Base-by-base conservation (phyloP, 2,113 vertebrate genomes). In the Hassar affinis region DNA sequence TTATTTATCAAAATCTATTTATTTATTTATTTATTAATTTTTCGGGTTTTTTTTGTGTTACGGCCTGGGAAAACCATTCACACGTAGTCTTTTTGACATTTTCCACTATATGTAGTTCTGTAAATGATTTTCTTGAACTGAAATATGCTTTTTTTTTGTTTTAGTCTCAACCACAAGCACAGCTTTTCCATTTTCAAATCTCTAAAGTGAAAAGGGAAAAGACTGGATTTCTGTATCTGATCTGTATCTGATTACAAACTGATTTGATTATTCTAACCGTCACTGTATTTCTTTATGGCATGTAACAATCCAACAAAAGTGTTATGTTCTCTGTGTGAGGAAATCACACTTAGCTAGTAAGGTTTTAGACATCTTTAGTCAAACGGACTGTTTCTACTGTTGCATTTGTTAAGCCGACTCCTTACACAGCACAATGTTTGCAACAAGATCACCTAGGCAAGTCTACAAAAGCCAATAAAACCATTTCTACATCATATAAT, bases 1-100 rank as follows among this genome's bases (percentile, higher is more conserved):
- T 91, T 93, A 90, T 93, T 91, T 91, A 91, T 91, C 90, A 82
- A 88, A 90, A 91, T 91, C 91, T 91, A 12, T 59, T 64, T 56
- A 49, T 90, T 89, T 89, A 52, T 80, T 86, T 86, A 15, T 85
- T 83, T 80, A 87, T n/a, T n/a, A n/a, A n/a, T n/a, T n/a, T n/a
- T n/a, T n/a, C n/a, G n/a, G n/a, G 85, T 69, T 89, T 91, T 77
- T 25, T 56, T 56, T 56, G 51, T 77, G 74, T 77, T 14, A 18
- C 1, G 6, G 49, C 18, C 51, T 54, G 74, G 51, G 30, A 77
- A 77, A 77, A 25, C 20, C 38, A 69, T 45, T 68, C 17, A 33
- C 71, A 54, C 52, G 27, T 27, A 49, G 42, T 72, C 4, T 47
- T 72, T 75, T 30, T 17, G 25, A 51, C 69, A 72, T 18, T 75